phyloP scores from a whole-genome alignment of 1,140 invertebrate species.

The Drosophila subpulchrella region DNA sequence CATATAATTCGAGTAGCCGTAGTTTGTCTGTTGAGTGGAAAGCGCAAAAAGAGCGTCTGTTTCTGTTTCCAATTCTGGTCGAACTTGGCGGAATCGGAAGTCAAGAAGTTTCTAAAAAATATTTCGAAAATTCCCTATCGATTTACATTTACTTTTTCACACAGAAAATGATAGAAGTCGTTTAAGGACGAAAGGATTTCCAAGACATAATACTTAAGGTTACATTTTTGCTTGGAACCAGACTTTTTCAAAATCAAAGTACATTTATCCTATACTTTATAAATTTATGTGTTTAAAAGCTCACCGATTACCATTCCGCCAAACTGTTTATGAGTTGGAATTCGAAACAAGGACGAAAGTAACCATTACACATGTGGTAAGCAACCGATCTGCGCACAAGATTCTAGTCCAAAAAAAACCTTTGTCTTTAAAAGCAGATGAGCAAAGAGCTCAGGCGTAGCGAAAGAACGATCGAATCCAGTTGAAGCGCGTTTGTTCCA shows the following conservation, averaged over 20 bases:
- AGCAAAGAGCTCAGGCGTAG: conserved; percentile 32
- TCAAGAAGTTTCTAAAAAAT: not conserved
- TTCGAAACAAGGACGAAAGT: conserved; percentile 16
- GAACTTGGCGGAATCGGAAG: not conserved
- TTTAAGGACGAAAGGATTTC: no score
- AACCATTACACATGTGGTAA: conserved; percentile 23
- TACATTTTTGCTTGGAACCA: no score
- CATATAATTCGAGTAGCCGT: conserved; percentile 77
- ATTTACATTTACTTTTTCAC: not conserved
- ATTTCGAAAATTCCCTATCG: not conserved
- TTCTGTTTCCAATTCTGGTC: not conserved
- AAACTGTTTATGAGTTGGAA: conserved; percentile 8
- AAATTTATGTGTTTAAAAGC: no score
- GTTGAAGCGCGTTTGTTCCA: conserved; percentile 45
- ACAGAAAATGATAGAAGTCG: no score
- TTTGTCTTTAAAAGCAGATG: conserved; percentile 50
- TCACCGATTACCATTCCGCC: not conserved
- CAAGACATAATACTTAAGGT: no score
- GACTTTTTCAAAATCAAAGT: no score
- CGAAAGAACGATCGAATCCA: conserved; percentile 26
- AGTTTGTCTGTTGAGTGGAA: conserved; percentile 39
- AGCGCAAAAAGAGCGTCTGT: conserved; percentile 5
- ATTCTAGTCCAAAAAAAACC: conserved; percentile 73
- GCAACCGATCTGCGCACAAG: conserved; percentile 59
- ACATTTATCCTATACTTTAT: no score